Base-by-base conservation (phyloP, 2,113 vertebrate species). In the Cromileptes altivelis region DNA sequence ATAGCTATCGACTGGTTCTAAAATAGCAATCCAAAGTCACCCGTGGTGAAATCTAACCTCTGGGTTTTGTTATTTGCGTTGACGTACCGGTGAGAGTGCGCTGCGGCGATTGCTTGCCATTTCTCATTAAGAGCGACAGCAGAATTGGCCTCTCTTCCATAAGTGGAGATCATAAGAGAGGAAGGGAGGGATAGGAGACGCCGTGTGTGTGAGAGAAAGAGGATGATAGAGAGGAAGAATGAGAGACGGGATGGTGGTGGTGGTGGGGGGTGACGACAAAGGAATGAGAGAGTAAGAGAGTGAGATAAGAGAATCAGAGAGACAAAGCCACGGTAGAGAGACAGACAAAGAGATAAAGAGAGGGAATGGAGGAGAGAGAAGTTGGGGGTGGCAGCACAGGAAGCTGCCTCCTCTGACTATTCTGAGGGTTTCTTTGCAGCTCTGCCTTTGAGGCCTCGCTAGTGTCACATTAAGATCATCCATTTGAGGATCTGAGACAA, bases 401-500 rank as follows among this genome's bases (percentile, higher is more conserved):
- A 90, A 86, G 88, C 71, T 85, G 77, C 80, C 72, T 90, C 70
- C 79, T 80, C 80, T 73, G 65, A 91, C 81, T 89, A 75, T 89
- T 89, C 72, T 52, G 9, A 84, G 77, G 82, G 70, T 62, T 87
- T 89, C 73, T 89, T 79, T 82, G 79, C 82, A 30, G 53, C 86
- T 89, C 86, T 91, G 85, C 84, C 89, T 91, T 93, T 90, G 83
- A 91, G 91, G 89, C 90, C 80, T 91, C 40, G 77, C 85, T 71
- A 70, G 90, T 90, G 91, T 94, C 92, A 93, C 89, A 91, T 94
- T 93, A 94, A 92, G 92, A 94, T 91, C 88, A 89, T 91, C 89
- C 85, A 90, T 93, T 89, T 87, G 86, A 94, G 86, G 91, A 93
- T 93, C 84, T 74, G 81, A 92, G 89, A 84, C 77, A 57, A 85